Conservation (phyloP, 2,888 invertebrate species). For the Empis livida region DNA sequence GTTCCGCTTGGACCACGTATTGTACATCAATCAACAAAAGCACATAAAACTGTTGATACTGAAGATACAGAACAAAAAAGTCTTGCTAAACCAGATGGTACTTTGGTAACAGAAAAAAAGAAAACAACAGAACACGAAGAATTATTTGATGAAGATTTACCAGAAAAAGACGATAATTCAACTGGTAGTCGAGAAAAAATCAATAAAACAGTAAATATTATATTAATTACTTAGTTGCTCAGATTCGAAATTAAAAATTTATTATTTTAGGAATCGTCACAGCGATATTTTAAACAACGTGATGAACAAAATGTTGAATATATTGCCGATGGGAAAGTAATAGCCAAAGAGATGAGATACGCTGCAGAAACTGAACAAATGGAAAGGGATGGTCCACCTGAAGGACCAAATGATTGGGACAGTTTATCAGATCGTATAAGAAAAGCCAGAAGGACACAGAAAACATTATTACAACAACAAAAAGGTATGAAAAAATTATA, state of each 20-base stretch:
- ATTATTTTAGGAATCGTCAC: slow-evolving; percentile 39
- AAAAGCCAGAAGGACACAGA: slow-evolving; percentile 43
- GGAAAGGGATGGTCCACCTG: slow-evolving; percentile 51
- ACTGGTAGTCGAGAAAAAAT: slow-evolving; percentile 27
- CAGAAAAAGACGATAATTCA: slow-evolving; percentile 43
- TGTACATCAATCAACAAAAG: slow-evolving; percentile 61
- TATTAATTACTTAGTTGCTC: background rate
- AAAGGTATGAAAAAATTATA: slow-evolving; percentile 36
- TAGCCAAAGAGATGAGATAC: slow-evolving; percentile 69
- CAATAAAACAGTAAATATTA: slow-evolving; percentile 22
- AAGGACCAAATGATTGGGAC: slow-evolving; percentile 60
- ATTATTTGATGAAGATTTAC: slow-evolving; percentile 65
- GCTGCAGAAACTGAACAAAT: slow-evolving; percentile 73
- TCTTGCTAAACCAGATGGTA: slow-evolving; percentile 67
- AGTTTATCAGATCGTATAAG: slow-evolving; percentile 64
- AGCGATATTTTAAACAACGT: slow-evolving; percentile 55
- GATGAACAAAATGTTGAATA: slow-evolving; percentile 76
- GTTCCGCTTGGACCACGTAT: slow-evolving; percentile 56
- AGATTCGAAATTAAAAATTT: too few relatives aligned
- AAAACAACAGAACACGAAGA: slow-evolving; percentile 75
- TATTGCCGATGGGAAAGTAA: slow-evolving; percentile 65
- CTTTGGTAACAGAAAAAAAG: slow-evolving; percentile 72
- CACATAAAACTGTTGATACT: slow-evolving; percentile 71
- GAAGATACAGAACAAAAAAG: slow-evolving; percentile 70
- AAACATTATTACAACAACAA: slow-evolving; percentile 37